Evolutionary conservation across 2,113 vertebrate species (phyloP), one percentile per base, ranked within the genome.

Genomic region (Amia ocellicauda): DNA sequence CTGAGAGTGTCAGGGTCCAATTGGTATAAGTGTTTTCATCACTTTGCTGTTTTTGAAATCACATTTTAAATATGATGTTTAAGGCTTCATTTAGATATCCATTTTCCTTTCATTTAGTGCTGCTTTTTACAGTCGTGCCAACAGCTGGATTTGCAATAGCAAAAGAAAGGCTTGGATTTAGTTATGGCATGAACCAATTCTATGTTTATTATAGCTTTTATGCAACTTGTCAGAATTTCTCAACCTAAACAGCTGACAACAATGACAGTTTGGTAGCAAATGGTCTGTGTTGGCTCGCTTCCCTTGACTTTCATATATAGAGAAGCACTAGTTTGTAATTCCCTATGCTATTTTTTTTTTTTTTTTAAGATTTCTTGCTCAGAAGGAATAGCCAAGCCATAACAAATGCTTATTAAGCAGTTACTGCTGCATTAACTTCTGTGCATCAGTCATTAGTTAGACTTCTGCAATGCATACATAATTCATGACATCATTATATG

Each of bases 401-500:
- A 63, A 17, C 41, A 54, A 50, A 69, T 52, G 56, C 68, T 61
- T 67, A 68, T 68, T 69, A 73, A 70, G 77, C 58, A 60, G 59
- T 62, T 66, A 64, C 36, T 53, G 47, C 67, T 56, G 69, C 70
- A 63, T 52, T 61, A 51, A 26, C 45, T 70, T 64, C 63, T 75
- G 67, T 51, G 69, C 69, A 72, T 70, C 73, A 59, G 62, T 43
- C 58, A 63, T 63, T 56, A 60, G 70, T 74, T 68, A 73, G 74
- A 74, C 69, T 78, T 70, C 60, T 63, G 65, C 75, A 76, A 71
- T 31, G 40, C 67, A 80, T 84, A 64, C 77, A 83, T 83, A 80
- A 85, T 85, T 79, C 75, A 81, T 80, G 54, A 64, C 51, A 64
- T 71, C 73, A 71, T 80, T 75, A 75, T 62, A 66, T 74, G 63